Evolutionary conservation across 2,113 vertebrate genomes (phyloP).

Genomic region (Eira barbara): DNA sequence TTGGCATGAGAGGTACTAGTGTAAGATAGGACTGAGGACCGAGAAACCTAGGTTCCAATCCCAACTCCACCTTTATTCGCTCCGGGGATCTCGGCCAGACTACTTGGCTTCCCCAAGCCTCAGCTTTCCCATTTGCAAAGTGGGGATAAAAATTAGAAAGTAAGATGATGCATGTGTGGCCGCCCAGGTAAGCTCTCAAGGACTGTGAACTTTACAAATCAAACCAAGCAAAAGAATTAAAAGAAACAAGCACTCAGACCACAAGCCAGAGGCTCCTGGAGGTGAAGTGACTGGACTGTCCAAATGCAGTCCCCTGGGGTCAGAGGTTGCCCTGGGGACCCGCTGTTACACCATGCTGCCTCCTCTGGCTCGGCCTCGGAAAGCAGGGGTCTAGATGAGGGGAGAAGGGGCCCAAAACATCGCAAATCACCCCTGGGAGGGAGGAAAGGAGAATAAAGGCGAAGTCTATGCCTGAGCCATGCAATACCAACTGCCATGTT

Average conservation of each 20-base stretch:
- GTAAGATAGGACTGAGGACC: background rate
- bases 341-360: background rate
- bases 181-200: background rate
- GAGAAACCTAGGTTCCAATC: background rate
- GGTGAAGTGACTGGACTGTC: background rate
- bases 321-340: background rate
- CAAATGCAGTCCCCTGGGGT: background rate
- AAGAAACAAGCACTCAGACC: background rate
- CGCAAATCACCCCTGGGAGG: background rate
- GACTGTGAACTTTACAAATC: background rate
- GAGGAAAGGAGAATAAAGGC: background rate
- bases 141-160: background rate
- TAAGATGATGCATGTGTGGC: background rate
- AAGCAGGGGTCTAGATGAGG: background rate
- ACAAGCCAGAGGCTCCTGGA: background rate
- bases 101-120: background rate
- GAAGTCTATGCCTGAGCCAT: background rate
- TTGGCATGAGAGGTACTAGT: background rate
- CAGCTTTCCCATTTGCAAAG: background rate
- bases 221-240: background rate
- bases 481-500: rapidly evolving
- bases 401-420: background rate
- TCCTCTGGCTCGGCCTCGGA: rapidly evolving
- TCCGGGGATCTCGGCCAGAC: background rate
- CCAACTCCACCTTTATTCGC: background rate